Base-by-base conservation (phyloP, 2,797 vertebrate genomes). In the Euphonia xanthogaster region DNA sequence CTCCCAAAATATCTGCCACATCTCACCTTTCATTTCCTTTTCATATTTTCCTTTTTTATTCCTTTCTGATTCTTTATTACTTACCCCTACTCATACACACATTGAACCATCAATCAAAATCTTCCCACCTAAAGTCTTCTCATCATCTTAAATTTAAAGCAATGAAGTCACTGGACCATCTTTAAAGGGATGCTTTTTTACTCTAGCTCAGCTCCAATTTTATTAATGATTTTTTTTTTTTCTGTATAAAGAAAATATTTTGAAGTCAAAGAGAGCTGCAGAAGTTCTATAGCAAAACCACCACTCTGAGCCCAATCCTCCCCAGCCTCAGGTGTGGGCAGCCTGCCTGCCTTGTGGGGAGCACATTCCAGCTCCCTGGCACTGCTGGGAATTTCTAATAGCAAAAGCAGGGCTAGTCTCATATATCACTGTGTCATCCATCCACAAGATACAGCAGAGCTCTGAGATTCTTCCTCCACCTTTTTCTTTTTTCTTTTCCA, bases 361-460 rank as follows among this genome's bases (percentile, higher is more conserved):
- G 17, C 7, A 21, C 88, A 74, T 42, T 96, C 93, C 95, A 96
- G 44, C 30, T 89, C 80, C 72, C 77, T 45, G 78, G 19, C 20
- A 67, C 88, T 92, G 90, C 94, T 93, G 97, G 88, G 92, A 97
- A 97, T 94, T 85, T 83, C 20, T 97, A 96, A 97, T 88, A 80
- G 93, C 51, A 96, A 97, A 97, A 97, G 85, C 94, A 97, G 95
- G 58, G 40, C 53, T 86, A 62, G 35, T 74, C 70, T 97, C 81
- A 19, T 89, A 77, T 91, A 95, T 96, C 91, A 78, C 76, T 77
- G 77, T 79, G 86, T 93, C 95, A 97, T 97, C 92, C 75, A 91
- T 58, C 77, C 95, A 73, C 63, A 93, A 91, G 78, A 80, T 53
- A 86, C 77, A 96, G 60, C 1, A 16, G 66, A 93, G 71, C 0